Percentiles rank a stretch among this genome's conserved stretches.
phyloP scores from a whole-genome alignment of 2,888 invertebrate species.

The Synanthedon vespiformis region DNA sequence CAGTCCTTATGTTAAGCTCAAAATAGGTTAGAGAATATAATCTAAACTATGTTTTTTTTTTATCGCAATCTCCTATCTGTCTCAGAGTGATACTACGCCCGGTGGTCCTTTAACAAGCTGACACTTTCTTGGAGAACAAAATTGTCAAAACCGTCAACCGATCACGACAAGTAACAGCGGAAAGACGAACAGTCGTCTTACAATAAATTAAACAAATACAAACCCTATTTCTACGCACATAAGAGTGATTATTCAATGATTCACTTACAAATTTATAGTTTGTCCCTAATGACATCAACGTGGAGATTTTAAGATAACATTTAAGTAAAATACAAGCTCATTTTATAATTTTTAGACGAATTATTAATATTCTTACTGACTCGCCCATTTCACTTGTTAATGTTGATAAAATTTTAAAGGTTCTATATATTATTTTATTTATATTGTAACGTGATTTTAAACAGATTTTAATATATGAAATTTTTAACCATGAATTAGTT shows the following conservation, averaged over 20 bases:
- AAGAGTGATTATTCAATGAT: too few relatives aligned
- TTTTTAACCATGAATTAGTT: too few relatives aligned
- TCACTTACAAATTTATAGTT: too few relatives aligned
- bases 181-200: neutral
- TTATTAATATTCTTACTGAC: neutral
- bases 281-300: slow-evolving; percentile 14
- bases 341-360: neutral
- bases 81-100: slow-evolving; percentile 28
- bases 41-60: slow-evolving; percentile 33
- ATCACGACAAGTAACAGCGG: slow-evolving; percentile 24
- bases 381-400: too few relatives aligned
- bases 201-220: too few relatives aligned
- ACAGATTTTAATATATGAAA: too few relatives aligned
- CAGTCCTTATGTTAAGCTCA: too few relatives aligned
- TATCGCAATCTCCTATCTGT: slow-evolving; percentile 36
- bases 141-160: slow-evolving; percentile 63
- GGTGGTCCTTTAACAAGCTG: slow-evolving; percentile 54
- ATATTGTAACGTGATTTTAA: too few relatives aligned
- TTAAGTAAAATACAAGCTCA: neutral
- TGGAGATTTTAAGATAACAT: slow-evolving; percentile 41
- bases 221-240: too few relatives aligned
- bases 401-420: too few relatives aligned
- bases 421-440: too few relatives aligned
- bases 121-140: slow-evolving; percentile 51
- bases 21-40: slow-evolving; percentile 27